Evolutionary conservation across 2,888 invertebrate genomes (phyloP), one percentile per base, ranked within the genome.

Genomic region (Chaetogeoica ovagalla): DNA sequence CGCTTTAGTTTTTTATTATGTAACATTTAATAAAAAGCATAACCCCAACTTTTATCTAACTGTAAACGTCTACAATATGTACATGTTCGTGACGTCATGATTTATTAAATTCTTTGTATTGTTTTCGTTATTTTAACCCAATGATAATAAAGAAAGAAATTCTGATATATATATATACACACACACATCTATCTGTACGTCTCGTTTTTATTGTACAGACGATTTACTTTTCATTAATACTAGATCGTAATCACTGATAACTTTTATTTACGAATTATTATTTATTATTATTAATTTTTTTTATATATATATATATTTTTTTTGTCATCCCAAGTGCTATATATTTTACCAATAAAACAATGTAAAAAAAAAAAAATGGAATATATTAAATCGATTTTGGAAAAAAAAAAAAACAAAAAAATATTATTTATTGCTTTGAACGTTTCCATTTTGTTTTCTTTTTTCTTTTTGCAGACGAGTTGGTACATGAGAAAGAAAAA

Each of bases 401-500:
- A 69, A 60, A 62, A 72, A 60, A 66, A 62, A 68, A 59, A 62
- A 52, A 63, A 71, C 48, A 48, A 55, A 71, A 57, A 19, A 55
- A 11, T 3, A 55, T 5, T 55, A 62, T 65, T 1, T 74, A 55
- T 62, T 62, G 43, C 62, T 73, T 71, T 68, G 52, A 77, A 77
- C 75, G 43, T 84, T 79, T 82, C 83, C 81, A 71, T 81, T 81
- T 82, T 82, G 83, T 83, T 73, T 30, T 30, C 4, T 30, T 30
- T 30, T 30, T 76, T 81, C 84, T 83, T 83, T 48, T 87, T 87
- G 71, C 87, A 90, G 90, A 90, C 86, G 90, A 90, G 84, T 86
- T 90, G 85, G 88, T 89, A 85, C 89, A 89, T 86, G 90, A 90
- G 85, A 93, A 93, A 88, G 92, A 92, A 88, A 91, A 91, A 87